These are phyloP conservation scores for Ochotona princeps DNA, from an alignment of 2,113 vertebrate genomes.

Conservation along the genomic window DNA sequence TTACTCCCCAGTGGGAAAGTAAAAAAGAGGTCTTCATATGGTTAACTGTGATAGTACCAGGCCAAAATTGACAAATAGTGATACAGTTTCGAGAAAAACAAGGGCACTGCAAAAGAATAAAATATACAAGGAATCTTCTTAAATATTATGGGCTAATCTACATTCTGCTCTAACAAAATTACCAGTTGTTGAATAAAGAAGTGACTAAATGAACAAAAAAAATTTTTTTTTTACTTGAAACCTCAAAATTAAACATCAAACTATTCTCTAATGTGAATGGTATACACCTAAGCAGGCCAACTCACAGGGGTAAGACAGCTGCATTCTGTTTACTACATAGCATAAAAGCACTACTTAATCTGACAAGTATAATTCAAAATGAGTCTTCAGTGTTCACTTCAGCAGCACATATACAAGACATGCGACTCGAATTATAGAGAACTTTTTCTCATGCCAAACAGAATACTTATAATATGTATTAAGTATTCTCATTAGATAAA, in stretches of 20 bases:
- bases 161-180: not conserved
- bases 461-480: not conserved
- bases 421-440: not conserved
- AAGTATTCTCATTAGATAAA: not conserved
- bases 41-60: not conserved
- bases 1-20: not conserved
- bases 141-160: not conserved
- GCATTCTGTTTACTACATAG: not conserved
- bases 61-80: not conserved
- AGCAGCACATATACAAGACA: not conserved
- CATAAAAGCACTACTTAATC: not conserved
- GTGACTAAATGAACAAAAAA: slow-evolving; percentile 4
- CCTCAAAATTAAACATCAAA: not conserved
- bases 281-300: slow-evolving; percentile 29
- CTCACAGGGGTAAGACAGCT: not conserved
- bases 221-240: slow-evolving; percentile 32
- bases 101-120: not conserved
- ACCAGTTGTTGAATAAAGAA: not conserved
- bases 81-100: slow-evolving; percentile 11
- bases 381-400: too few species aligned
- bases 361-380: not conserved
- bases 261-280: not conserved
- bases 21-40: not conserved
- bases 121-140: not conserved
- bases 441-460: not conserved